These are phyloP conservation scores for Andrena camellia DNA, from an alignment of 2,888 invertebrate genomes.

Conservation along the genomic window DNA sequence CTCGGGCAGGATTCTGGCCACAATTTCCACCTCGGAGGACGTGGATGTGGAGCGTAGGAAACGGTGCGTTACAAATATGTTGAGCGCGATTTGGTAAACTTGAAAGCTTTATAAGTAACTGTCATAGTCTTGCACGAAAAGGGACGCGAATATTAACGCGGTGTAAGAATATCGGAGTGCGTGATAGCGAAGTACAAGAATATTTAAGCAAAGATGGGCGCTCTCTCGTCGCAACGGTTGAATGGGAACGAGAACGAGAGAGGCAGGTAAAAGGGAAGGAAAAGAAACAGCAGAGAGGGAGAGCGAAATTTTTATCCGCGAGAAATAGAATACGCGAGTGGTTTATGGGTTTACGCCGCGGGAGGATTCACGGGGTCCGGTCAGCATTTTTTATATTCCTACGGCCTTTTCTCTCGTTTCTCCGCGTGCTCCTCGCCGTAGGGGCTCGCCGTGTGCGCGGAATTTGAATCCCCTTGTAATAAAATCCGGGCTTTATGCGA, in stretches of 20 bases:
- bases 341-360: constrained; percentile 79
- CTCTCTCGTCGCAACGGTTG: not conserved
- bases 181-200: no score
- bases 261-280: not conserved
- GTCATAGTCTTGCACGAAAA: no score
- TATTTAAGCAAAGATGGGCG: not conserved
- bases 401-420: constrained; percentile 65
- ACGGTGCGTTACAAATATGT: not conserved
- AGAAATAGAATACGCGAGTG: constrained; percentile 82
- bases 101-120: no score
- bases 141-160: no score
- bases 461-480: constrained; percentile 85
- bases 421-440: constrained; percentile 64
- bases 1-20: constrained; percentile 3
- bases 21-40: constrained; percentile 38
- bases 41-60: constrained; percentile 11
- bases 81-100: not conserved
- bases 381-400: constrained; percentile 75
- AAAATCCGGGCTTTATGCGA: constrained; percentile 84
- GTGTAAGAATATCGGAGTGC: no score
- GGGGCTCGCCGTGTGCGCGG: constrained; percentile 79
- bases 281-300: not conserved
- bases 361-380: constrained; percentile 67
- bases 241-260: not conserved
- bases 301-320: constrained; percentile 79